These are phyloP conservation scores for Betta splendens DNA, from an alignment of 2,797 vertebrate species.

Conservation along the genomic window DNA sequence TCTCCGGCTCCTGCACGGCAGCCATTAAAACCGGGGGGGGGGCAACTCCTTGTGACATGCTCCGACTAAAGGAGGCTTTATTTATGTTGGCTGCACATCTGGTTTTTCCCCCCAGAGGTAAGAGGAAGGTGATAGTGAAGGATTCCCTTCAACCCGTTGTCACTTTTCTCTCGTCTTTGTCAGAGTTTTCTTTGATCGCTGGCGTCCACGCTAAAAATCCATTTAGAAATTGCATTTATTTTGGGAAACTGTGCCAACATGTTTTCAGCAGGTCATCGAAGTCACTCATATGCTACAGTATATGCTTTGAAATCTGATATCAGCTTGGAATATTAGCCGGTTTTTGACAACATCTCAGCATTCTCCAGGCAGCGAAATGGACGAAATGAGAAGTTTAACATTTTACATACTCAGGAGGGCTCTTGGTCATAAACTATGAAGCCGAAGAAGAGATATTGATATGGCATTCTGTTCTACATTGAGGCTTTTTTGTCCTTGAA, in stretches of 20 bases:
- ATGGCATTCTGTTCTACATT: conserved; percentile 69
- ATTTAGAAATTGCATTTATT: conserved; percentile 70
- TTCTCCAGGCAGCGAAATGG: conserved; percentile 20
- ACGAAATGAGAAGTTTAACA: conserved; percentile 42
- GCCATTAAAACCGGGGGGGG: conserved; percentile 65
- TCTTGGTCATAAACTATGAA: conserved; percentile 58
- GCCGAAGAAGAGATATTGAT: conserved; percentile 65
- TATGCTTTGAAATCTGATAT: conserved; percentile 49
- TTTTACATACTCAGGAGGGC: conserved; percentile 63
- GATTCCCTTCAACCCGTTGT: conserved; percentile 80
- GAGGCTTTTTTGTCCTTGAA: conserved; percentile 78
- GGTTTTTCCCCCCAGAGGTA: conserved; percentile 44
- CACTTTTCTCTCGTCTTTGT: conserved; percentile 69
- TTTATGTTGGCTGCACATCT: conserved; percentile 67
- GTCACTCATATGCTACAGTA: conserved; percentile 40
- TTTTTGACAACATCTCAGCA: conserved; percentile 29
- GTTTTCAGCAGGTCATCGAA: conserved; percentile 48
- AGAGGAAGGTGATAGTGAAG: conserved; percentile 74
- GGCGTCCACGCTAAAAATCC: conserved; percentile 69
- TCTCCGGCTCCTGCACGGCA: conserved; percentile 67
- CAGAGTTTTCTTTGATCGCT: conserved; percentile 63
- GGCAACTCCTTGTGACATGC: conserved; percentile 70
- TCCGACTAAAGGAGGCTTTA: conserved; percentile 62
- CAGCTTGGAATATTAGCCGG: conserved; percentile 52
- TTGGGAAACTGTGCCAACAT: conserved; percentile 57